Conservation (phyloP, 2,797 vertebrate genomes). For the Decapterus maruadsi region DNA sequence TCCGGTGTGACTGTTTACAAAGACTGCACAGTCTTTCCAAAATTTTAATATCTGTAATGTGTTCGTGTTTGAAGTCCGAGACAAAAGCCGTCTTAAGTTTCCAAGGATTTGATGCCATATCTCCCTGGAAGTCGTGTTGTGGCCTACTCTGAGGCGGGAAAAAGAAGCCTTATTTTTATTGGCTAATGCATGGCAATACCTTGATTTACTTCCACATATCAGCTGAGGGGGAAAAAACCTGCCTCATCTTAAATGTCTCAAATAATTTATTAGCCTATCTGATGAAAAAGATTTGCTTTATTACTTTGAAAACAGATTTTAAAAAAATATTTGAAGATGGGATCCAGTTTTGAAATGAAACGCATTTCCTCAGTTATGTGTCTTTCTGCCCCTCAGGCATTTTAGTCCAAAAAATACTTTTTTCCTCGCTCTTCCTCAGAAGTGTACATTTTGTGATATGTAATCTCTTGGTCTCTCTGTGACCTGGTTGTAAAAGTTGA, state of each 20-base stretch:
- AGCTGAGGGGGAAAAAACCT: slow-evolving; percentile 17
- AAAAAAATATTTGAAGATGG: background rate
- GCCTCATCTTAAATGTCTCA: background rate
- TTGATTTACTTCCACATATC: slow-evolving; percentile 13
- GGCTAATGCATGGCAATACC: slow-evolving; percentile 23
- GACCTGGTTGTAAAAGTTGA: slow-evolving; percentile 27
- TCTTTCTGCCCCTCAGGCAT: slow-evolving; percentile 34
- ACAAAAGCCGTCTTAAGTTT: background rate
- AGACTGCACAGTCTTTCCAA: slow-evolving; percentile 26
- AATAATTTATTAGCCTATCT: background rate
- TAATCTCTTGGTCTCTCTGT: slow-evolving; percentile 13
- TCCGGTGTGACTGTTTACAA: slow-evolving; percentile 59
- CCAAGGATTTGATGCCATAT: slow-evolving; percentile 24
- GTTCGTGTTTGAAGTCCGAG: slow-evolving; percentile 17
- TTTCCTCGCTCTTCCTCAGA: background rate
- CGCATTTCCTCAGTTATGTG: background rate
- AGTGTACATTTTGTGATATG: background rate
- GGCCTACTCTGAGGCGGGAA: background rate
- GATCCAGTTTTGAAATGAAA: background rate
- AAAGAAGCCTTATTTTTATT: slow-evolving; percentile 12
- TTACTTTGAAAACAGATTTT: background rate
- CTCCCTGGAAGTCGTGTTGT: background rate
- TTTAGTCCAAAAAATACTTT: background rate
- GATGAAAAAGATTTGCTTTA: background rate
- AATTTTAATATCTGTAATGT: slow-evolving; percentile 19